These are phyloP conservation scores for Cebus imitator DNA, from an alignment of 2,113 vertebrate species.

Conservation along the genomic window DNA sequence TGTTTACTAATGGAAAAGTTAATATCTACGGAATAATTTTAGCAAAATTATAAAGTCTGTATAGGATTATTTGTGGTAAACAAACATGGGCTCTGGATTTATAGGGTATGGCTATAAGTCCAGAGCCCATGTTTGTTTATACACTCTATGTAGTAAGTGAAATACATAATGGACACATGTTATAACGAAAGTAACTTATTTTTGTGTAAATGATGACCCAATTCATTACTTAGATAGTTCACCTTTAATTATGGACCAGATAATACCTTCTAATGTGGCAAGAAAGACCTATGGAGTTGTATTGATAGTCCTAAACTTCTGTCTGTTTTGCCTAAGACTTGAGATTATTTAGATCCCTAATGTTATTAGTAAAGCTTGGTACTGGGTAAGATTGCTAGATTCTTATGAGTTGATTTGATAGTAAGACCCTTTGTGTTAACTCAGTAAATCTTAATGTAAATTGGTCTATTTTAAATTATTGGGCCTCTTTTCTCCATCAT, in stretches of 20 bases:
- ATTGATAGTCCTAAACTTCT: neutral
- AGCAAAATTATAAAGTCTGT: neutral
- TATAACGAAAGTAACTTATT: neutral
- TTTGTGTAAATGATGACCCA: neutral
- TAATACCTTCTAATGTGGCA: neutral
- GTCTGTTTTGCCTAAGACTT: neutral
- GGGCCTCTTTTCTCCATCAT: neutral
- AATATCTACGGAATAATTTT: neutral
- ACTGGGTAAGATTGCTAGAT: neutral
- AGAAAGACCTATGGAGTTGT: neutral
- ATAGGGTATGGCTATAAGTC: neutral
- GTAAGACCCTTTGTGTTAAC: neutral
- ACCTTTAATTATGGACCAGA: neutral
- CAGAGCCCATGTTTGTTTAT: neutral
- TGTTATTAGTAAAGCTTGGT: neutral
- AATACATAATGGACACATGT: neutral
- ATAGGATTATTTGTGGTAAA: constrained; percentile 6
- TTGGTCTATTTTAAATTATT: neutral
- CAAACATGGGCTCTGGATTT: neutral
- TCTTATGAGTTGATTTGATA: neutral
- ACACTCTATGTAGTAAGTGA: neutral
- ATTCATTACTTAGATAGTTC: neutral
- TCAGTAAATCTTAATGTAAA: neutral
- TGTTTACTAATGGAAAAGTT: neutral
- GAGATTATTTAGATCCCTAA: neutral